These are phyloP conservation scores for Nephrocerus scutellatus DNA, from an alignment of 2,888 invertebrate species.

Conservation along the genomic window DNA sequence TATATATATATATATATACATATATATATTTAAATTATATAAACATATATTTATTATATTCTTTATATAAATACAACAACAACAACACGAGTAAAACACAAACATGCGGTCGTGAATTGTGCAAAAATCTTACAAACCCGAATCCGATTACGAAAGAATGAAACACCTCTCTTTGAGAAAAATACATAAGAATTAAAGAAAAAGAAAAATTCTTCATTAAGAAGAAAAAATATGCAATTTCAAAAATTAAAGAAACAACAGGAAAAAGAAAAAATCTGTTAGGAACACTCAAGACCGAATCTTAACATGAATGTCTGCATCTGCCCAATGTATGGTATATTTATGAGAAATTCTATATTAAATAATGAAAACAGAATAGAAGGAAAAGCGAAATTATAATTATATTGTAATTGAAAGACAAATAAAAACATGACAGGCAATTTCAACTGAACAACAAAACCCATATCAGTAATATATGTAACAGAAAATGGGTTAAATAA, in stretches of 20 bases:
- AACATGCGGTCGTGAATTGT: no score
- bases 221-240: no score
- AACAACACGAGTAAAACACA: conserved; percentile 11
- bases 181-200: conserved; percentile 13
- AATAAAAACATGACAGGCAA: no score
- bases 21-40: no score
- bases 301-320: conserved; percentile 31
- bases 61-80: conserved; percentile 19
- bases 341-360: no score
- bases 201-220: conserved; percentile 8
- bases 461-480: no score
- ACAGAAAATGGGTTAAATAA: conserved; percentile 3
- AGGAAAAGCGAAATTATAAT: no score
- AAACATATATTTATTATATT: conserved; percentile 24
- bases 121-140: no score
- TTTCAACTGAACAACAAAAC: no score
- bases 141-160: conserved; percentile 9
- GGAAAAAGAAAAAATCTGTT: conserved; percentile 17
- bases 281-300: conserved; percentile 27
- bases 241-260: conserved; percentile 17
- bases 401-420: no score
- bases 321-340: no score
- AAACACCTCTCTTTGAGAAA: conserved; percentile 3
- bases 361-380: conserved; percentile 13
- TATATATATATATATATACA: no score